Conservation (phyloP, 1,140 invertebrate species). For the Sarcophaga peregrina region DNA sequence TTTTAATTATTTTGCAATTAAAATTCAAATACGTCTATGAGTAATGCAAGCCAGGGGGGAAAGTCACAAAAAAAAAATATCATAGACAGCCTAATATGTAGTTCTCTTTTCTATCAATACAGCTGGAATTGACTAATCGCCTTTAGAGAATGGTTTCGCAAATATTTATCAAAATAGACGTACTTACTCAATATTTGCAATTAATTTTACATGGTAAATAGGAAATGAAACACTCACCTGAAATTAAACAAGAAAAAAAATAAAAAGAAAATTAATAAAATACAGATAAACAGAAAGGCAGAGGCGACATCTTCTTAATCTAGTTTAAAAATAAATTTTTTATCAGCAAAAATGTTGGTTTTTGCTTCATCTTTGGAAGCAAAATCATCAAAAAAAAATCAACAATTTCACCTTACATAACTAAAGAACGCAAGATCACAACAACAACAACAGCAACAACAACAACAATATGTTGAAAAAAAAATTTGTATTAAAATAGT, state of each 20-base stretch:
- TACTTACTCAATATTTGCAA: background rate
- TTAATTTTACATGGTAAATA: background rate
- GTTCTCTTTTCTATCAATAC: background rate
- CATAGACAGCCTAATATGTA: background rate
- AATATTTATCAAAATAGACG: background rate
- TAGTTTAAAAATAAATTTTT: too few relatives aligned
- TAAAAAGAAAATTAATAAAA: background rate
- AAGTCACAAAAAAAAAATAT: background rate
- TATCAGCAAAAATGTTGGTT: too few relatives aligned
- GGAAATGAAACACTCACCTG: slow-evolving; percentile 10
- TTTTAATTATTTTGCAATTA: slow-evolving; percentile 22
- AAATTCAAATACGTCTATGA: background rate
- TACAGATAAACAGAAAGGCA: background rate
- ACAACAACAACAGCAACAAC: slow-evolving; percentile 29
- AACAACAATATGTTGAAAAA: background rate
- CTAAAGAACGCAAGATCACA: background rate
- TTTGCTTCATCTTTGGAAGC: too few relatives aligned
- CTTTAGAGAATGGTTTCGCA: background rate
- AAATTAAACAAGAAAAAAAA: background rate
- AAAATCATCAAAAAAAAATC: too few relatives aligned
- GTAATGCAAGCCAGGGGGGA: background rate
- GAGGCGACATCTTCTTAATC: background rate
- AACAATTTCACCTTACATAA: background rate
- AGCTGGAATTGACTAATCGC: background rate
- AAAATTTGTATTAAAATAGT: background rate